Evolutionary conservation across 2,113 vertebrate genomes (phyloP).

Genomic region (Elaphurus davidianus): DNA sequence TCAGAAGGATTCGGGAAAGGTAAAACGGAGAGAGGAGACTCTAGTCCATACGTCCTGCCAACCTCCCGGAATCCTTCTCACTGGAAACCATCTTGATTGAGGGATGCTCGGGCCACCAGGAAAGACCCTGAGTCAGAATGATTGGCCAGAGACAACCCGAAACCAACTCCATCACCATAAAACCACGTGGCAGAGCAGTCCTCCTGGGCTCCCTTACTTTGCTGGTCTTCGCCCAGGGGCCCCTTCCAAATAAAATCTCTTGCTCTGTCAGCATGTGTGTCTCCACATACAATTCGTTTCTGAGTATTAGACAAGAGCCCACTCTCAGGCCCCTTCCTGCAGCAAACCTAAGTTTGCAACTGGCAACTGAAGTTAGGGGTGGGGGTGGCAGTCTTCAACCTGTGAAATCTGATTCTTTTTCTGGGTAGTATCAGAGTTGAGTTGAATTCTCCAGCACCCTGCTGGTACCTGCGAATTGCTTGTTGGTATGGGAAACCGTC

Average conservation of each 20-base stretch:
- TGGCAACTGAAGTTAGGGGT: neutral
- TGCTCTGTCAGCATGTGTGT: neutral
- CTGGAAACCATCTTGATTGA: neutral
- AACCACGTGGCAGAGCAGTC: neutral
- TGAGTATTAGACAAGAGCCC: neutral
- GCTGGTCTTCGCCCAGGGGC: neutral
- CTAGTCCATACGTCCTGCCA: accelerated
- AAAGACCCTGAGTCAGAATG: neutral
- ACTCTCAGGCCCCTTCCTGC: neutral
- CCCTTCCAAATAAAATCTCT: neutral
- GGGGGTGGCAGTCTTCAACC: neutral
- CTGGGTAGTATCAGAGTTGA: neutral
- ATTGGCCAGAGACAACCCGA: neutral
- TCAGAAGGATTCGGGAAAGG: neutral
- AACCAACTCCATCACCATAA: neutral
- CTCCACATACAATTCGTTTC: neutral
- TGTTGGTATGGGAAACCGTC: neutral
- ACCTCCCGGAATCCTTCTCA: neutral
- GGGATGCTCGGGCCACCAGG: neutral
- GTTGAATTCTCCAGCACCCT: neutral
- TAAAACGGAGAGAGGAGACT: neutral
- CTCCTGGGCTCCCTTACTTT: neutral
- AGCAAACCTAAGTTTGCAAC: neutral
- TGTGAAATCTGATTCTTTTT: neutral
- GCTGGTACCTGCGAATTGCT: neutral